These are phyloP conservation scores for Hemibagrus guttatus DNA, from an alignment of 2,797 vertebrate species.

Conservation along the genomic window DNA sequence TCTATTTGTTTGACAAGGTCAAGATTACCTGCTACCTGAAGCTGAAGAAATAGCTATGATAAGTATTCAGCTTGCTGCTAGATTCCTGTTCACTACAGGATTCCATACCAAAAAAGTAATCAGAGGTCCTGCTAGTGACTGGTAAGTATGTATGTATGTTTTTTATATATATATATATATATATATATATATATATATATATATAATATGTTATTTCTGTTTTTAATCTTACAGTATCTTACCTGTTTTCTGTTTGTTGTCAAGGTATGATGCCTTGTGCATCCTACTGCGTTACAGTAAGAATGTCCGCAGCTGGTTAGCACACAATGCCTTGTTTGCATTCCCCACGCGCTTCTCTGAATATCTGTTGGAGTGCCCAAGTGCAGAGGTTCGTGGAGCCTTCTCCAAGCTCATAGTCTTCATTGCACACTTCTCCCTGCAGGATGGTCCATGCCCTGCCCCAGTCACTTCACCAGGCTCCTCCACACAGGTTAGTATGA, in stretches of 20 bases:
- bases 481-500: constrained; percentile 85
- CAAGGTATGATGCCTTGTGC: constrained; percentile 96
- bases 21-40: constrained; percentile 98
- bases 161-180: too few relatives aligned
- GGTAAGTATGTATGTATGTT: constrained; percentile 72
- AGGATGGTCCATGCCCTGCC: constrained; percentile 95
- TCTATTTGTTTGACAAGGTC: constrained; percentile 73
- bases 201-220: background rate
- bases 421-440: constrained; percentile 98
- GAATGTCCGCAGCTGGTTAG: constrained; percentile 99
- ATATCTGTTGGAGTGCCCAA: constrained; percentile 97
- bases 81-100: constrained; percentile 98
- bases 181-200: too few relatives aligned
- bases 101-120: constrained; percentile 99
- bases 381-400: constrained; percentile 95
- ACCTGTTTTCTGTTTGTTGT: background rate
- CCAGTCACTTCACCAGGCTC: constrained; percentile 92
- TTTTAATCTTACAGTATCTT: background rate
- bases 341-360: constrained; percentile 96
- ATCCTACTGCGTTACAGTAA: constrained; percentile 98
- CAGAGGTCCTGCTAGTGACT: constrained; percentile 96
- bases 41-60: constrained; percentile 99
- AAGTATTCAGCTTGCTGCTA: constrained; percentile 97
- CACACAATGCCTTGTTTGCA: constrained; percentile 96
- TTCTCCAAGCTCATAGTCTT: constrained; percentile 98